Conservation (phyloP, 2,888 invertebrate genomes). For the Morpho achilles region DNA sequence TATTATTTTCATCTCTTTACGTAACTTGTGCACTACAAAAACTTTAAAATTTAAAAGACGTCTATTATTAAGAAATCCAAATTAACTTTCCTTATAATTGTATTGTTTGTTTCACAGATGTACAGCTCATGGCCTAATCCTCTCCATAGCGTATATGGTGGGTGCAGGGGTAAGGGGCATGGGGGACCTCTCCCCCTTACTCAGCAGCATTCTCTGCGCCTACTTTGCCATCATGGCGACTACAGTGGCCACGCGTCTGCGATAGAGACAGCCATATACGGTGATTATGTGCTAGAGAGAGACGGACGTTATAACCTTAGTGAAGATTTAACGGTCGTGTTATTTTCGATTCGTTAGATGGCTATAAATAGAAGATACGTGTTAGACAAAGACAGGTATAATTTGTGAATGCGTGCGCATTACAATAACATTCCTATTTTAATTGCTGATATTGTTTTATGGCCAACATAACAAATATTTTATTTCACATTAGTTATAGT, state of each 20-base stretch:
- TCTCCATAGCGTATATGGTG: constrained; percentile 70
- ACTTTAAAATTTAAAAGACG: too few species aligned
- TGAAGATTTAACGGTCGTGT: not conserved
- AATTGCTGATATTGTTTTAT: not conserved
- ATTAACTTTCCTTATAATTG: not conserved
- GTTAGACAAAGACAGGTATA: not conserved
- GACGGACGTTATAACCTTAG: not conserved
- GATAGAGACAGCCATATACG: constrained; percentile 14
- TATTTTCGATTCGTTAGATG: not conserved
- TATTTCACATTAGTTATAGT: not conserved
- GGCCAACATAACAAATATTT: not conserved
- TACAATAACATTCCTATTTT: not conserved
- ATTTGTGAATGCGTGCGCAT: not conserved
- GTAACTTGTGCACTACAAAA: too few species aligned
- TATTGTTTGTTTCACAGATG: constrained; percentile 52
- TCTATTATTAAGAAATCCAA: too few species aligned
- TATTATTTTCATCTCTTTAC: too few species aligned
- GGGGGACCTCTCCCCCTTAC: constrained; percentile 37
- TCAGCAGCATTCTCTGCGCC: constrained; percentile 31
- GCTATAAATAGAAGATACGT: not conserved
- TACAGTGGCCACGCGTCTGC: constrained; percentile 26
- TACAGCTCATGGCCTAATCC: constrained; percentile 76
- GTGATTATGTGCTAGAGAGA: not conserved
- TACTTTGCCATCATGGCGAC: constrained; percentile 35
- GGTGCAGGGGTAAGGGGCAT: constrained; percentile 67